Evolutionary conservation across 2,797 vertebrate species (phyloP).

Genomic region (Tinamus major): DNA sequence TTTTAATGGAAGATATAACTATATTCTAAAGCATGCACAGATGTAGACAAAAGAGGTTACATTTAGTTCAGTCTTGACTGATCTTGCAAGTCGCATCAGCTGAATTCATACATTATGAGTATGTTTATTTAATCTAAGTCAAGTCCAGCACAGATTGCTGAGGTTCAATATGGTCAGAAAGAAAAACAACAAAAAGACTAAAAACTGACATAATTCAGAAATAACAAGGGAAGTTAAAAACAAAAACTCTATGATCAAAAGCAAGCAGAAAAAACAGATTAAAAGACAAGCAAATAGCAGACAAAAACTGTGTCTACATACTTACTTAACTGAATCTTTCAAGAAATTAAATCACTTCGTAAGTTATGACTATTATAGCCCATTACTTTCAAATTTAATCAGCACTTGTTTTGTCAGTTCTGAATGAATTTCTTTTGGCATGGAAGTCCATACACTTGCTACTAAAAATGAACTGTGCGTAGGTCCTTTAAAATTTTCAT

Average conservation of each 20-base stretch:
- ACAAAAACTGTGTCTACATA: neutral
- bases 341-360: neutral
- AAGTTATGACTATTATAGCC: neutral
- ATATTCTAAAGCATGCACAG: neutral
- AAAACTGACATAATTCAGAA: neutral
- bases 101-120: neutral
- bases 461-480: neutral
- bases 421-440: neutral
- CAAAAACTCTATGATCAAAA: neutral
- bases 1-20: neutral
- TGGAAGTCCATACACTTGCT: neutral
- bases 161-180: neutral
- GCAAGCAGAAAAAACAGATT: neutral
- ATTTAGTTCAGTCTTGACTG: neutral
- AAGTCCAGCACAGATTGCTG: neutral
- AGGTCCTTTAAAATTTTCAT: neutral
- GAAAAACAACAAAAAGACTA: neutral
- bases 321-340: neutral
- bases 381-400: neutral
- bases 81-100: neutral
- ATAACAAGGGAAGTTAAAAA: neutral
- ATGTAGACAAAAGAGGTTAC: neutral
- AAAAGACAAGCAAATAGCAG: neutral
- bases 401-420: neutral
- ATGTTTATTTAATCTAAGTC: neutral